These are phyloP conservation scores for Zygothrica quintamaculata DNA, from an alignment of 2,888 invertebrate genomes.

Conservation along the genomic window DNA sequence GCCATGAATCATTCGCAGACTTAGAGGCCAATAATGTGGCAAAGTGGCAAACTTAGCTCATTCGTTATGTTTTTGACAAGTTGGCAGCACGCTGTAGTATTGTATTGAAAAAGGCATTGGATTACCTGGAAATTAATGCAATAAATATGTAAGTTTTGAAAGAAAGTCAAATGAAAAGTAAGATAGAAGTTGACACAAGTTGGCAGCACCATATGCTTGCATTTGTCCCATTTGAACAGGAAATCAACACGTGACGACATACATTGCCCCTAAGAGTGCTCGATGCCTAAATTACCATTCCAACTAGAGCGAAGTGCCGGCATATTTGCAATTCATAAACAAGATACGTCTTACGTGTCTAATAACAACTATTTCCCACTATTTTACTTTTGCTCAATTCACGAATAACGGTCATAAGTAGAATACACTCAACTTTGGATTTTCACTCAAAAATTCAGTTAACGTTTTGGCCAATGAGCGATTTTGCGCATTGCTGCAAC, in stretches of 20 bases:
- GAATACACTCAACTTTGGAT: conserved; percentile 10
- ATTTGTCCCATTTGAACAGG: conserved; percentile 36
- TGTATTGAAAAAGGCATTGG: too few species aligned
- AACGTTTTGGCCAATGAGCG: conserved; percentile 14
- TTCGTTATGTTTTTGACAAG: neutral
- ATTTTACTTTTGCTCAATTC: conserved; percentile 25
- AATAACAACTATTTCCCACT: conserved; percentile 26
- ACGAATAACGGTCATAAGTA: too few species aligned
- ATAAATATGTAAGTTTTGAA: too few species aligned
- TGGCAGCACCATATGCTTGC: conserved; percentile 35
- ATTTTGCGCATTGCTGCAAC: conserved; percentile 38
- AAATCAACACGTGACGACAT: conserved; percentile 49
- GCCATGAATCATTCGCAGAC: too few species aligned
- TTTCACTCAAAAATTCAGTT: conserved; percentile 21
- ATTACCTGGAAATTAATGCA: too few species aligned
- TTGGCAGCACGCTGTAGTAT: neutral
- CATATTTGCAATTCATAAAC: conserved; percentile 50
- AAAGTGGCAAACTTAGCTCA: too few species aligned
- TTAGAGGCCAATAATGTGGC: too few species aligned
- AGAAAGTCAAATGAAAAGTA: conserved; percentile 14
- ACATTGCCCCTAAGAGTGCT: conserved; percentile 38
- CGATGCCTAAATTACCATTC: conserved; percentile 22
- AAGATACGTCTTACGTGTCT: conserved; percentile 2
- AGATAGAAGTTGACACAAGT: conserved; percentile 4
- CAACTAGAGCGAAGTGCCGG: conserved; percentile 22